Conservation (phyloP, 2,113 vertebrate genomes). For the Phocoena sinus region DNA sequence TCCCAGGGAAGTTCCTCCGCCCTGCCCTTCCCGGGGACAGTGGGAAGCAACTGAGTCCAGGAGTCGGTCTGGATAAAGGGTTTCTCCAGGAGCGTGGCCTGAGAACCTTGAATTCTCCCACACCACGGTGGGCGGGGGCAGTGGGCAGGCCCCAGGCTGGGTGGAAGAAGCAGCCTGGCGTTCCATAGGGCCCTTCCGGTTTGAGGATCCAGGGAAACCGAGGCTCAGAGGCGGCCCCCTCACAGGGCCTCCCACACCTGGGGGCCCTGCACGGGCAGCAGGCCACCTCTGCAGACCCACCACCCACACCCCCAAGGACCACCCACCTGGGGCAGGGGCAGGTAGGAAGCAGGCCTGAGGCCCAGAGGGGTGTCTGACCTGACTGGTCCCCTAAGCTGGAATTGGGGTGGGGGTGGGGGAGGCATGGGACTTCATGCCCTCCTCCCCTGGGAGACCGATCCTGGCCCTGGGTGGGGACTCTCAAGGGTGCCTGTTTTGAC, state of each 20-base stretch:
- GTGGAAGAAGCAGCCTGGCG: neutral
- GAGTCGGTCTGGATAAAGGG: constrained; percentile 20
- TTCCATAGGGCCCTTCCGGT: neutral
- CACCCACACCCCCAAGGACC: too few species aligned
- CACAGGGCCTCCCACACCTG: fast-evolving
- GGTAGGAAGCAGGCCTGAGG: neutral
- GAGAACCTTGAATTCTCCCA: constrained; percentile 57
- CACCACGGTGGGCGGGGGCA: fast-evolving
- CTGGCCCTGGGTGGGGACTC: neutral
- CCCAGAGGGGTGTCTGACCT: fast-evolving
- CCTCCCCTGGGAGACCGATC: neutral
- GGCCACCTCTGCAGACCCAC: too few species aligned
- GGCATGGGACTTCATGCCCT: neutral
- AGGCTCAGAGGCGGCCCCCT: neutral
- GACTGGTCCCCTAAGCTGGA: neutral
- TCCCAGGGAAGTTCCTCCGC: constrained; percentile 40
- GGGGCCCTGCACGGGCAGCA: neutral
- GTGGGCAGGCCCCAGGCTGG: neutral
- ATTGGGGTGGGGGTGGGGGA: neutral
- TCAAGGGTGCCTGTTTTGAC: neutral
- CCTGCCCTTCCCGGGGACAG: neutral
- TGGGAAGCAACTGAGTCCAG: constrained; percentile 30
- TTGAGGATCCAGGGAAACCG: neutral
- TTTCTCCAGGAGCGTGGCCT: neutral
- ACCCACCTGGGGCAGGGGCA: neutral